These are phyloP conservation scores for Melieria omissa DNA, from an alignment of 2,888 invertebrate genomes.

Conservation along the genomic window DNA sequence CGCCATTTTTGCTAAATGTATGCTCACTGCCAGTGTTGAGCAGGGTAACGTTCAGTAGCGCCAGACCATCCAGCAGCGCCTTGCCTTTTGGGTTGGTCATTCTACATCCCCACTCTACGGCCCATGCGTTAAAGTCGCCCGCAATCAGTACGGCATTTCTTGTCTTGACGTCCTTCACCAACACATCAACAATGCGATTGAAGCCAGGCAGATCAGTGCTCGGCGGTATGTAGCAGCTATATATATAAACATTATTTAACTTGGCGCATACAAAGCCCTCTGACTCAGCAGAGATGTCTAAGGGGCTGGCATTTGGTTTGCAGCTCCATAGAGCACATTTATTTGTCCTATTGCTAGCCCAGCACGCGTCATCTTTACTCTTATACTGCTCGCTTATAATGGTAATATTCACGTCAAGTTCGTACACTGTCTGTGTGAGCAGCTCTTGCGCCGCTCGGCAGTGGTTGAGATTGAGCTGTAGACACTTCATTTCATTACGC, in stretches of 20 bases:
- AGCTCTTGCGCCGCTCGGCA: slow-evolving; percentile 27
- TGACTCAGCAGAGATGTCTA: background rate
- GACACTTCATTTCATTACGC: too few species aligned
- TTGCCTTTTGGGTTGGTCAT: slow-evolving; percentile 20
- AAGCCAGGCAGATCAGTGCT: background rate
- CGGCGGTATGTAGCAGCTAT: background rate
- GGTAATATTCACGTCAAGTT: slow-evolving; percentile 9
- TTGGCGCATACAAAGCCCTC: background rate
- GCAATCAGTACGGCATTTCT: slow-evolving; percentile 13
- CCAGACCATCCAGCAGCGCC: slow-evolving; percentile 12
- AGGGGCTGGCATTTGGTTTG: background rate
- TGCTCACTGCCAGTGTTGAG: slow-evolving; percentile 13
- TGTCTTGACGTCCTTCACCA: background rate
- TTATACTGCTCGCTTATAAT: slow-evolving; percentile 23
- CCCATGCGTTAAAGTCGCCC: slow-evolving; percentile 34
- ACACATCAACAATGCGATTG: background rate
- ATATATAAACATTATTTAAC: background rate
- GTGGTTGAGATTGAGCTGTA: slow-evolving; percentile 28
- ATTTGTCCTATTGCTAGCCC: background rate
- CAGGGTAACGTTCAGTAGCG: background rate
- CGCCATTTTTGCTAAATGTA: slow-evolving; percentile 15
- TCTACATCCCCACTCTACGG: slow-evolving; percentile 22
- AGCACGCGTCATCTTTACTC: background rate
- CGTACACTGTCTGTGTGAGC: slow-evolving; percentile 11
- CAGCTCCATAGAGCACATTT: slow-evolving; percentile 17